Base-by-base conservation (phyloP, 2,113 vertebrate species). In the Phycodurus eques region DNA sequence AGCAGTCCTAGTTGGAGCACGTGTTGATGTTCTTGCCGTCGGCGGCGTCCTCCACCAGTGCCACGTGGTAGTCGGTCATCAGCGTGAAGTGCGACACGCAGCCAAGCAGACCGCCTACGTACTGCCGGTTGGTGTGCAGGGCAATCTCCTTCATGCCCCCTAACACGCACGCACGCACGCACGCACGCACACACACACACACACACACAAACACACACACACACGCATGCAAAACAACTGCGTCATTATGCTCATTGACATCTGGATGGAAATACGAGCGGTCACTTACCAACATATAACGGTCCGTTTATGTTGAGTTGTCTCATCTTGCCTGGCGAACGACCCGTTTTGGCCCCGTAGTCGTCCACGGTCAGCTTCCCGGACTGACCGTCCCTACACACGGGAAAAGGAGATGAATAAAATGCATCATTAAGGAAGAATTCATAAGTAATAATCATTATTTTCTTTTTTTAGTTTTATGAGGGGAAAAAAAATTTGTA, bases 11-110 rank as follows among this genome's bases (percentile, higher is more conserved):
- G 88, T 95, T 95, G 70, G 92, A 90, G 71, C 92, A 99, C 0
- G 90, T 98, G 80, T 99, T 96, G 91, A 99, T 98, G 92, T 99
- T 99, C 90, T 98, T 98, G 76, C 97, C 98, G 0, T 95, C 95
- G 0, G 91, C 67, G 0, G 98, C 97, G 0, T 98, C 95, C 84
- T 96, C 97, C 85, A 99, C 96, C 70, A 99, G 92, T 0, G 96
- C 93, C 75, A 98, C 76, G 85, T 98, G 96, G 81, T 94, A 97
- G 85, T 99, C 96, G 0, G 96, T 98, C 14, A 97, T 97, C 59
- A 99, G 94, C 0, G 96, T 99, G 85, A 99, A 92, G 84, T 99
- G 98, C 4, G 98, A 98, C 85, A 99, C 93, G 56, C 98, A 99
- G 70, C 98, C 98, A 79, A 98, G 92, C 51, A 99, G 89, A 22